Evolutionary conservation across 1,140 invertebrate species (phyloP).

Genomic region (Drosophila nebulosa): DNA sequence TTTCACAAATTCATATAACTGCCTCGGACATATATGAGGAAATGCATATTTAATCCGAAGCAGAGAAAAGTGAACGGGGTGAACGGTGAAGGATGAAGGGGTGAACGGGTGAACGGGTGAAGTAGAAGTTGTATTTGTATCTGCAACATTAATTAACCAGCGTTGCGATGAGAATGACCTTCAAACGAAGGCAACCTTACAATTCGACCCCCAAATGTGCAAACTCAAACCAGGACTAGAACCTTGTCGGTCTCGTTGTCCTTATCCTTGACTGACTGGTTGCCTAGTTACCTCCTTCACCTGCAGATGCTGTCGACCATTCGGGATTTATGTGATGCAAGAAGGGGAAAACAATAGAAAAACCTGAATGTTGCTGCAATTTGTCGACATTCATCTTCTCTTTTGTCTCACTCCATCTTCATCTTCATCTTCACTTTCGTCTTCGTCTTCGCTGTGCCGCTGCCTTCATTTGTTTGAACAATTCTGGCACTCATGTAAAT

Average conservation of each 20-base stretch:
- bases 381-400: slow-evolving; percentile 18
- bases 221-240: slow-evolving; percentile 10
- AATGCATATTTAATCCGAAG: slow-evolving; percentile 63
- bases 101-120: too few relatives aligned
- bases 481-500: background rate
- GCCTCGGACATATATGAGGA: slow-evolving; percentile 38
- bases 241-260: slow-evolving; percentile 18
- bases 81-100: too few relatives aligned
- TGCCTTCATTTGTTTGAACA: background rate
- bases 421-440: background rate
- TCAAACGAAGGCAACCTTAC: background rate
- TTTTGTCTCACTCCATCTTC: too few relatives aligned
- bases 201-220: background rate
- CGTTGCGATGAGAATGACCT: background rate
- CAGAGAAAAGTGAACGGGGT: too few relatives aligned
- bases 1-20: slow-evolving; percentile 68
- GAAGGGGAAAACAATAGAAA: slow-evolving; percentile 6
- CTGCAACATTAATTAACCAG: slow-evolving; percentile 45
- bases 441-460: background rate
- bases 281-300: slow-evolving; percentile 7
- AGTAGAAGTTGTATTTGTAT: background rate
- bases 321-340: slow-evolving; percentile 41
- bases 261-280: slow-evolving; percentile 12
- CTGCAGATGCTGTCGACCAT: slow-evolving; percentile 37
- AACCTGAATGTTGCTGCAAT: slow-evolving; percentile 20